Evolutionary conservation across 2,888 invertebrate species (phyloP), one percentile per base, ranked within the genome.

Genomic region (Aleiodes testaceus): DNA sequence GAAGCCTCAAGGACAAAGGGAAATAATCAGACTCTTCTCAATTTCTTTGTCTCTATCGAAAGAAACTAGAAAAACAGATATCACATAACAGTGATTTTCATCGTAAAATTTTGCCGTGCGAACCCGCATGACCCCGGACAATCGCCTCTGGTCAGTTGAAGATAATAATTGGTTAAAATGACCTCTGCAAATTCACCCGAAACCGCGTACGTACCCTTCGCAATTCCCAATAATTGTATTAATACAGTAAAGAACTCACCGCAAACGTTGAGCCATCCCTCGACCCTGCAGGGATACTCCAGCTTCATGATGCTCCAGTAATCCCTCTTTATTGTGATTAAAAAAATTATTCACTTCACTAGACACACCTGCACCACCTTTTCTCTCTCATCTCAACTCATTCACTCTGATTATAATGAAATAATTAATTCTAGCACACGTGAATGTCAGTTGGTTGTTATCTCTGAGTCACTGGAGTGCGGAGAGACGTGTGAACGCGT

Each of bases 241-340:
- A n/a, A n/a, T 12, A 1, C 1, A n/a, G 16, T 55, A 14, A 18
- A 18, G 7, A 36, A 86, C 89, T 89, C 78, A 91, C 91, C 90
- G 82, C 89, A 89, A 78, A 90, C 88, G 80, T 90, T 90, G 77
- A 91, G 88, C 91, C 91, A 91, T 75, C 91, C 91, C 84, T 91
- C 90, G 55, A 90, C 90, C 68, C 90, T 87, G 79, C 89, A 89
- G 11, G 91, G 91, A 83, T 90, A 90, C 74, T 89, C 88, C 81
- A 89, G 81, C 83, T 83, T 87, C 87, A 87, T 87, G 22, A 77
- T 79, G 49, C 63, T 63, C 65, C 47, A 61, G 42, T 59, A 59
- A 59, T 36, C 14, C 42, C 36, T 14, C 18, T 36, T 14, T 36
- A 59, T 59, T 42, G 18, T 2, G 9, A 53, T n/a, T 1, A 7